Conservation (phyloP, 2,888 invertebrate species). For the Acanthosepion lycidas region DNA sequence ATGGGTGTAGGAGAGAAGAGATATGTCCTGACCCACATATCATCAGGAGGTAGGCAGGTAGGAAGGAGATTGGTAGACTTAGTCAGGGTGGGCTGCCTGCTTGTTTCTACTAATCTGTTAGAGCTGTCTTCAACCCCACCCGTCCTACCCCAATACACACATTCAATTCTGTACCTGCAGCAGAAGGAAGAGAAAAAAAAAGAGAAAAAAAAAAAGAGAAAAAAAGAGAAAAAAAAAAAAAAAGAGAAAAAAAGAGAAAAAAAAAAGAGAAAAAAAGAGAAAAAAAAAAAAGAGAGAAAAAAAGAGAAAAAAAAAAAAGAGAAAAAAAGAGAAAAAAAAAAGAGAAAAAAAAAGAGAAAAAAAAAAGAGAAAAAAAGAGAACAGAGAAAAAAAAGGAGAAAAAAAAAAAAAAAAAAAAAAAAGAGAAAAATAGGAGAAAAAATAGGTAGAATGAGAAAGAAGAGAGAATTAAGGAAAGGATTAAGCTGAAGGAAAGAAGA, state of each 20-base stretch:
- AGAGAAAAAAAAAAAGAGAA: no score
- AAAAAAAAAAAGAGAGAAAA: not conserved
- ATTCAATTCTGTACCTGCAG: not conserved
- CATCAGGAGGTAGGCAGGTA: constrained; percentile 13
- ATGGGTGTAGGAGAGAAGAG: not conserved
- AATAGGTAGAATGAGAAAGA: not conserved
- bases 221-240: no score
- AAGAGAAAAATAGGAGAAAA: not conserved
- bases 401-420: no score
- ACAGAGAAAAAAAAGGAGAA: no score
- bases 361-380: no score
- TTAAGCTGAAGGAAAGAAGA: not conserved
- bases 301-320: not conserved
- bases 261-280: no score
- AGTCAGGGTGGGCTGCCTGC: constrained; percentile 33
- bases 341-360: no score
- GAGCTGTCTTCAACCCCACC: not conserved
- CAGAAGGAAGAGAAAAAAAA: not conserved
- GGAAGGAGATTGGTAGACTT: constrained; percentile 22
- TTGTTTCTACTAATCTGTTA: not conserved
- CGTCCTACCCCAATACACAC: not conserved
- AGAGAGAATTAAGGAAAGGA: no score
- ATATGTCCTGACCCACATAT: constrained; percentile 22
- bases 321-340: no score
- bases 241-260: no score